Base-by-base conservation (phyloP, 2,113 vertebrate genomes). In the Aphelocoma coerulescens region DNA sequence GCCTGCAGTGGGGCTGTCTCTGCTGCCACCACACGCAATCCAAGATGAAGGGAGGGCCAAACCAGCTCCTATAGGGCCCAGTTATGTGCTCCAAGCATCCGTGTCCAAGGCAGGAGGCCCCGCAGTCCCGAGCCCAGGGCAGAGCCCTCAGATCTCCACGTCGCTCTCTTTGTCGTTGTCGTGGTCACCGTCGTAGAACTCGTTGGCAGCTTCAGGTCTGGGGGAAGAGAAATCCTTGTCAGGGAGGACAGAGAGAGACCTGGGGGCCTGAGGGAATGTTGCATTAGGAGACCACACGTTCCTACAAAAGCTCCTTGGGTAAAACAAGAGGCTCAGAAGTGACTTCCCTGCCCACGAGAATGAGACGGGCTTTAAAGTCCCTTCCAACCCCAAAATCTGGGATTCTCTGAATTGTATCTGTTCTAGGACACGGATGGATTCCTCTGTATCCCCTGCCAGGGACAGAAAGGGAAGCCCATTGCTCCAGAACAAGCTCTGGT, bases 121-220 rank as follows among this genome's bases (percentile, higher is more conserved):
- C 58, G 37, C 13, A 55, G 89, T 68, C 73, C 32, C 63, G 52
- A 93, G 79, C 43, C 69, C 68, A 59, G 54, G 57, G 4, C 32
- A 44, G n/a, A 51, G 79, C 76, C 85, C 81, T 99, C 98, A 99
- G 94, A 99, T 99, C 97, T 99, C 99, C 49, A 99, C 99, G 0
- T 99, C 99, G 1, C 99, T 99, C 97, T 99, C 99, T 95, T 99
- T 99, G 98, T 99, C 99, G 0, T 99, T 99, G 97, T 99, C 99
- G 8, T 99, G 99, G 97, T 99, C 99, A 24, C 99, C 99, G 0
- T 99, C 99, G 13, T 99, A 99, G 93, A 99, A 99, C 86, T 99
- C 99, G 7, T 99, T 99, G 68, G 98, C 96, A 86, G 99, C 98
- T 96, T 99, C 99, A 13, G 99, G 99, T 97, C 99, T 99, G 97